Base-by-base conservation (phyloP, 1,140 invertebrate genomes). In the Antheraea pernyi region DNA sequence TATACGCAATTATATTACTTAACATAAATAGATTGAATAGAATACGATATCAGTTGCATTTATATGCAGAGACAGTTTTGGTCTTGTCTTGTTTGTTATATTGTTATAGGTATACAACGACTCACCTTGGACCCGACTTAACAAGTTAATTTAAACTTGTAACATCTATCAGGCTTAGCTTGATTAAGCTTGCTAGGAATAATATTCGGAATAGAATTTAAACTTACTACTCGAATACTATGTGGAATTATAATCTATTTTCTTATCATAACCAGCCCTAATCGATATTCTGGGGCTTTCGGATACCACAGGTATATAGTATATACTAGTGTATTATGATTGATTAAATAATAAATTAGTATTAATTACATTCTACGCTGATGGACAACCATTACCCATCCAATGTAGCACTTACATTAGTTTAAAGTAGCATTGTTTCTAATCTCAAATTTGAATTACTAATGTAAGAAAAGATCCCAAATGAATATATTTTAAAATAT, bases 111-210 rank as follows among this genome's bases (percentile, higher is more conserved):
- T 75, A 73, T 72, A 71, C 22, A 67, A 78, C 70, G 73, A 69
- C 72, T 73, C 72, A 68, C 46, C 46, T 53, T 73, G 72, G 71
- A 77, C 65, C 69, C 76, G 67, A 76, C 73, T 76, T 76, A 84
- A 84, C 82, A 84, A 85, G 82, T 84, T 85, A 87, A 87, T 87
- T 87, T 83, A 84, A 87, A 85, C 85, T 87, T 87, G 79, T 78
- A 82, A 78, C 80, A 83, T 77, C 85, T 78, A 85, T 81, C 85
- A 77, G 83, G 81, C 76, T 85, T 83, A 79, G 75, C 75, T 84
- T 84, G 81, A 83, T 77, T 78, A 75, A 76, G 80, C 75, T 80
- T 84, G 78, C 81, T 85, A 83, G 80, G 79, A 80, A 79, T 30
- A 30, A 30, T 84, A 72, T 83, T 79, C 73, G 78, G 80, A 78